phyloP scores from a whole-genome alignment of 2,888 invertebrate species.

The Chloroclysta siterata region DNA sequence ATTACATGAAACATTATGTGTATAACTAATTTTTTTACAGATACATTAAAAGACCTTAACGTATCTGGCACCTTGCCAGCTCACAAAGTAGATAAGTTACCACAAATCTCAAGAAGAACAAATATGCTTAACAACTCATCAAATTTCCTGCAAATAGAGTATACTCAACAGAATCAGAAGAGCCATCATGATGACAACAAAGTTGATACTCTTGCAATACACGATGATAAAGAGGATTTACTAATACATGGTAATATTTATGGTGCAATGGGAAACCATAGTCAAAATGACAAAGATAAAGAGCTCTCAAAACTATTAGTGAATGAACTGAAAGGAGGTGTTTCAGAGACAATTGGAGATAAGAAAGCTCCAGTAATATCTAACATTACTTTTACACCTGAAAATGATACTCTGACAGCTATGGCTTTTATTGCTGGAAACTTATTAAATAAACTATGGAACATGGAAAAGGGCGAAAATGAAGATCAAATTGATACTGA shows the following conservation, averaged over 20 bases:
- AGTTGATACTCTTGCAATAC: conserved; percentile 59
- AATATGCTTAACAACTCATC: conserved; percentile 48
- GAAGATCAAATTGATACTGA: conserved; percentile 66
- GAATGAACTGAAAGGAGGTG: conserved; percentile 66
- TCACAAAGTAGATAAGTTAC: conserved; percentile 52
- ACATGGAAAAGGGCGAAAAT: conserved; percentile 67
- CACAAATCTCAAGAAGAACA: conserved; percentile 54
- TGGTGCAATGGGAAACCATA: conserved; percentile 58
- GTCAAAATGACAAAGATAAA: conserved; percentile 61
- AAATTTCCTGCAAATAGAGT: conserved; percentile 64
- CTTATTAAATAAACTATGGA: conserved; percentile 75
- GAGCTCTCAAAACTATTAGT: conserved; percentile 72
- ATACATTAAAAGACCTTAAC: conserved; percentile 63
- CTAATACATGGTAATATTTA: conserved; percentile 52
- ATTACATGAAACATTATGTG: no score
- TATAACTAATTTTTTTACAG: conserved; percentile 54
- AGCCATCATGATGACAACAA: conserved; percentile 67
- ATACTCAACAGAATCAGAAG: conserved; percentile 57
- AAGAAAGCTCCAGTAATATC: conserved; percentile 61
- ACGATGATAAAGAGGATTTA: conserved; percentile 50
- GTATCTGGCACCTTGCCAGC: conserved; percentile 64
- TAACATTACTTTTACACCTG: conserved; percentile 75
- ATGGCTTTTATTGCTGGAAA: conserved; percentile 79
- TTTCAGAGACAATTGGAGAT: conserved; percentile 67
- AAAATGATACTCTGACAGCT: conserved; percentile 75